Evolutionary conservation across 2,888 invertebrate species (phyloP), one percentile per base, ranked within the genome.

Genomic region (Cabera pusaria): DNA sequence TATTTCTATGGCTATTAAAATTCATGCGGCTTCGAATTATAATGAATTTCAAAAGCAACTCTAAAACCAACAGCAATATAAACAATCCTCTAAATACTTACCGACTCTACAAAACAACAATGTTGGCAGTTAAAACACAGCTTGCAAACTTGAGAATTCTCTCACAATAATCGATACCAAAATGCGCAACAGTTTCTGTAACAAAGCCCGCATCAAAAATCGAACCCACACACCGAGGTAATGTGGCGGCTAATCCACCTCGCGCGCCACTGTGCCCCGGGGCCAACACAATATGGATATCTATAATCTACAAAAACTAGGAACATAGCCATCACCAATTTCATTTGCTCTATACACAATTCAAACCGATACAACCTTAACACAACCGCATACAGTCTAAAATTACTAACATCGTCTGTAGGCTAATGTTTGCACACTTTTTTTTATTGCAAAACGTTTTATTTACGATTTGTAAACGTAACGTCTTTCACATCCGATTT

Each of bases 221-320:
- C 54, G 68, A 75, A 64, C 67, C 65, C 61, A 44, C 66, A 61
- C 64, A 73, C 74, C 60, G 61, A 67, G 69, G 66, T 80, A 83
- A 81, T 81, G 82, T 56, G 78, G 81, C 84, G 79, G 60, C 62
- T 85, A 85, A 86, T 84, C 83, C 82, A 74, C 68, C 72, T 83
- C 84, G 76, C 80, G 80, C 81, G 81, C 75, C 72, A 65, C 63
- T 35, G 59, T 68, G 57, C 65, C 62, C 41, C 41, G 44, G 53
- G 64, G 55, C 37, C 33, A 29, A 32, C 58, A 72, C 72, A 80
- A 74, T 72, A 52, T 67, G 49, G 60, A 71, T 76, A 68, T 53
- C 59, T 65, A 65, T 83, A 83, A 84, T 80, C 84, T 66, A 78
- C 84, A 85, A 85, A 86, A 85, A 85, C 75, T 67, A 66, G 73